Conservation (phyloP, 35 echinoderm and acorn worm species). For the Stichopus chloronotus region DNA sequence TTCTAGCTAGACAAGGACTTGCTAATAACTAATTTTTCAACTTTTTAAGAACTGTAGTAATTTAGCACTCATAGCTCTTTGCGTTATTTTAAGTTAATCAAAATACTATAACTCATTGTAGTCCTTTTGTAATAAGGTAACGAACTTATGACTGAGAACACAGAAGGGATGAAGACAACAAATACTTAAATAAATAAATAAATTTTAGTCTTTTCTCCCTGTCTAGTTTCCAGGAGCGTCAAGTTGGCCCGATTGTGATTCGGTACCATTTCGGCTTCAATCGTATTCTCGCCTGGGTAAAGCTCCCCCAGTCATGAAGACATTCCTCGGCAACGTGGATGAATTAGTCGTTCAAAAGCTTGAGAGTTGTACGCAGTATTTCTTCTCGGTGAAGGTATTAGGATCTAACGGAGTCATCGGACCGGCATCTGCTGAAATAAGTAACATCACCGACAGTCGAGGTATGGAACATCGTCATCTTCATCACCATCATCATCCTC, state of each 20-base stretch:
- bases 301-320: neutral
- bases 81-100: no score
- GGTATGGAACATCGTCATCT: neutral
- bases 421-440: neutral
- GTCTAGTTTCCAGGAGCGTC: neutral
- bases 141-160: no score
- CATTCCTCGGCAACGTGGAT: neutral
- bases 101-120: no score
- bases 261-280: constrained; percentile 12
- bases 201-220: no score
- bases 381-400: neutral
- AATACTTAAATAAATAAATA: no score
- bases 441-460: neutral
- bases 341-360: neutral
- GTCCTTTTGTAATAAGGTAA: no score
- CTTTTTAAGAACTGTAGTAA: no score
- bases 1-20: no score
- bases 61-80: no score
- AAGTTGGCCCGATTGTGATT: neutral
- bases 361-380: neutral
- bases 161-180: no score
- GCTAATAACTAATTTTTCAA: no score
- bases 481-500: neutral
- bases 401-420: neutral
- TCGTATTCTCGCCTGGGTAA: neutral